Evolutionary conservation across 2,888 invertebrate genomes (phyloP), one percentile per base, ranked within the genome.

Genomic region (Oligia latruncula): DNA sequence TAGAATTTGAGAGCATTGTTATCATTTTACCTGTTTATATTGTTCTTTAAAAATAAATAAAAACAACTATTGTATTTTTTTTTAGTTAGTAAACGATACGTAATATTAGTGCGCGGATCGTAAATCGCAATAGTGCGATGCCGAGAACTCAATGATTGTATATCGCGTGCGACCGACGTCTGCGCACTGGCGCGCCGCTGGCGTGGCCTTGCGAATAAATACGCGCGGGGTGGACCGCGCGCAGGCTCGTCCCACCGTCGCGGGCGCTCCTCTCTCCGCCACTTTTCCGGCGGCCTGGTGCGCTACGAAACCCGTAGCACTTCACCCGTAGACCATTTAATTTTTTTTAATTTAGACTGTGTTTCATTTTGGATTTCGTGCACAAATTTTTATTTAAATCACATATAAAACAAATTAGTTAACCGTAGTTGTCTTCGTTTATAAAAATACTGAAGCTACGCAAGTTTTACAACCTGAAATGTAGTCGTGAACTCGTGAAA

Each of bases 171-270:
- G 94, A 95, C 92, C 93, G 96, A 92, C 95, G 95, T 95, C 90
- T 95, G 96, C 95, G 95, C 95, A 96, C 96, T 96, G 97, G 95
- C 95, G 94, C 90, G 95, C 92, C 94, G 94, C 95, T 94, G 93
- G 94, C 90, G 94, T 96, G 96, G 96, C 97, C 97, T 97, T 97
- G 97, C 96, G 92, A 95, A 96, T 97, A 97, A 97, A 97, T 97
- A 95, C 74, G 80, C 82, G 82, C 92, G 90, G 94, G 95, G 95
- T 93, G 94, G 93, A 91, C 91, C 94, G 93, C 92, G 92, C 87
- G 91, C 94, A 92, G 94, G 95, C 91, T 94, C 95, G 92, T 93
- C 95, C 96, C 94, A 95, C 94, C 93, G 92, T 91, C 93, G 89
- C 89, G 88, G 87, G 91, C 92, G 93, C 94, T 94, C 95, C 95